A percentile compares a stretch with the other conserved stretches of the same genome.
Conservation (phyloP, 37 sponge, comb jelly and placozoan species). For the Tethya wilhelma region DNA sequence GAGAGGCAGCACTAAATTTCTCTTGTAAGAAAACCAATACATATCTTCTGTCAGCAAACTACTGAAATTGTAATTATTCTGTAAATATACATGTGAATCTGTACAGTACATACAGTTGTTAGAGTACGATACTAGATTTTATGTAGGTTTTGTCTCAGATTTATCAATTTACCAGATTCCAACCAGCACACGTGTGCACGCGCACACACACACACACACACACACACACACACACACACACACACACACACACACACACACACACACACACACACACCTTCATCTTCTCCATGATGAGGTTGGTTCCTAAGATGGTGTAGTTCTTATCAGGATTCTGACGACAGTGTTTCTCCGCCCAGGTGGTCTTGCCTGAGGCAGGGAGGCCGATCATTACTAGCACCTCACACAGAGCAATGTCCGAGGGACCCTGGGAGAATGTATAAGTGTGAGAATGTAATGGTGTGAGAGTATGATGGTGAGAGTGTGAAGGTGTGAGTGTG, state of each 20-base stretch:
- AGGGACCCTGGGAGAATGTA: slow-evolving; percentile 4
- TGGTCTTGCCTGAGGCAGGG: slow-evolving; percentile 97
- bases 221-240: neutral
- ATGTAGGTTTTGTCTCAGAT: too few relatives aligned
- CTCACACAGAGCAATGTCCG: slow-evolving; percentile 17
- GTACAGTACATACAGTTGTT: neutral
- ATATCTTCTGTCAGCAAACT: too few relatives aligned
- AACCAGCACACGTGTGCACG: too few relatives aligned
- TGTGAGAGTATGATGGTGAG: too few relatives aligned
- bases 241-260: neutral
- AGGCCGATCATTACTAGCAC: slow-evolving; percentile 90
- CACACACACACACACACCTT: slow-evolving; percentile 45
- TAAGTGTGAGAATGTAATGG: too few relatives aligned
- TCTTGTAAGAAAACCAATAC: neutral
- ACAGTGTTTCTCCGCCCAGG: slow-evolving; percentile 86
- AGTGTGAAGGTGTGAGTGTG: too few relatives aligned
- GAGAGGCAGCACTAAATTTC: too few relatives aligned
- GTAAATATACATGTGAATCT: too few relatives aligned
- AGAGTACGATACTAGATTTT: too few relatives aligned
- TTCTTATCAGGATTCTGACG: slow-evolving; percentile 63
- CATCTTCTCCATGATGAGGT: slow-evolving; percentile 91
- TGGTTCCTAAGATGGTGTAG: slow-evolving; percentile 86
- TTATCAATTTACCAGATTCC: too few relatives aligned
- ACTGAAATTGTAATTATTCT: too few relatives aligned
- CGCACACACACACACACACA: too few relatives aligned